Evolutionary conservation across 1,140 invertebrate species (phyloP).

Genomic region (Drosophila seguyi): DNA sequence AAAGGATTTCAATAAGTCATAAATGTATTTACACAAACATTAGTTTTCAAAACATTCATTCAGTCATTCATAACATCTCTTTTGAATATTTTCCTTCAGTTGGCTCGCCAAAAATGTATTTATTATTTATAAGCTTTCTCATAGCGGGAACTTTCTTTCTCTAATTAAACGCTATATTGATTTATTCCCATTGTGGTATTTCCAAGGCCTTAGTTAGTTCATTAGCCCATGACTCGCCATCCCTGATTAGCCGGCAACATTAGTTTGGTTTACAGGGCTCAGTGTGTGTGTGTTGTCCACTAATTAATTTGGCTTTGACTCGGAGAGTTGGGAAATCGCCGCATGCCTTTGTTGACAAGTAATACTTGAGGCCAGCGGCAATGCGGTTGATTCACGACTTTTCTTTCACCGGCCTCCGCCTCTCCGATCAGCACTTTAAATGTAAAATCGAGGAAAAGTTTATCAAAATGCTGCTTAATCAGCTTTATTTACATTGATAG

Average conservation of each 20-base stretch:
- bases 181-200: conserved; percentile 2
- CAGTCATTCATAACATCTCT: no score
- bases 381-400: conserved; percentile 52
- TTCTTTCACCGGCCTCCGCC: neutral
- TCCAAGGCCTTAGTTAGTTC: conserved; percentile 4
- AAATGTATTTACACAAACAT: no score
- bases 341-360: conserved; percentile 45
- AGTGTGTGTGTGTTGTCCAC: conserved; percentile 25
- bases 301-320: conserved; percentile 76
- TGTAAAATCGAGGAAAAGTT: conserved; percentile 46
- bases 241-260: conserved; percentile 32
- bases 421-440: conserved; percentile 15
- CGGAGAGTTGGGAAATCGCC: conserved; percentile 52
- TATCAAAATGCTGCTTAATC: conserved; percentile 70
- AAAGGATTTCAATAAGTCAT: neutral
- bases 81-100: neutral
- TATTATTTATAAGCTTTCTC: neutral
- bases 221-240: conserved; percentile 18
- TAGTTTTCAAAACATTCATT: no score
- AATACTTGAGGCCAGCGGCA: conserved; percentile 31
- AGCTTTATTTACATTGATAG: conserved; percentile 77
- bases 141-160: neutral
- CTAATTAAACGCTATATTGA: conserved; percentile 9
- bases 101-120: neutral
- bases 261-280: conserved; percentile 27